Evolutionary conservation across 2,797 vertebrate genomes (phyloP).

Genomic region (Pantherophis alleghaniensis): DNA sequence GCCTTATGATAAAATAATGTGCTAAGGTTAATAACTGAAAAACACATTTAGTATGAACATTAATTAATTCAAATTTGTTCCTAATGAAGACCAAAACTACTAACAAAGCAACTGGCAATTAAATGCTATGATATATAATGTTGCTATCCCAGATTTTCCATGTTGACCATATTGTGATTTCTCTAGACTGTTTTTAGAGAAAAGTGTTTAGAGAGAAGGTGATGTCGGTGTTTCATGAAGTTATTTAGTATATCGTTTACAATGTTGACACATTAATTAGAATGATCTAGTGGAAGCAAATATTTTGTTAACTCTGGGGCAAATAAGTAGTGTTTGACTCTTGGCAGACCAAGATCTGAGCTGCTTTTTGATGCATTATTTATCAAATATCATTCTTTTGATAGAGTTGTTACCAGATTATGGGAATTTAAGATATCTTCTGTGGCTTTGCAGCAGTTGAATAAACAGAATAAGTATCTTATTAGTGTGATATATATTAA

Average conservation of each 20-base stretch:
- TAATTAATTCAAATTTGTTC: neutral
- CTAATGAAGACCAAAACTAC: neutral
- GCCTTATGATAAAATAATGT: neutral
- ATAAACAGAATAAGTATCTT: neutral
- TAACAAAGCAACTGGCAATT: neutral
- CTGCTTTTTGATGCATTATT: neutral
- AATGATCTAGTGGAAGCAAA: neutral
- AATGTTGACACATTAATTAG: neutral
- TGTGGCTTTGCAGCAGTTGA: neutral
- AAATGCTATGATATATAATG: neutral
- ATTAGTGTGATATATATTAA: slow-evolving; percentile 3
- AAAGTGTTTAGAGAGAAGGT: neutral
- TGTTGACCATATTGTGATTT: neutral
- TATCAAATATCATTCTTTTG: neutral
- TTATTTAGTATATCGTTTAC: neutral
- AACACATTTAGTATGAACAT: neutral
- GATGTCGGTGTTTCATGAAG: neutral
- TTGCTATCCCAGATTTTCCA: neutral
- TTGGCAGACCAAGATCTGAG: neutral
- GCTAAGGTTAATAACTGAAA: neutral
- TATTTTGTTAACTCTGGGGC: neutral
- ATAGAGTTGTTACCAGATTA: neutral
- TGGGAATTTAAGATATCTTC: neutral
- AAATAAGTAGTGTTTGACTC: neutral
- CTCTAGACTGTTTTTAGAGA: neutral